phyloP scores from a whole-genome alignment of 2,113 vertebrate genomes.

The Tapirus terrestris region DNA sequence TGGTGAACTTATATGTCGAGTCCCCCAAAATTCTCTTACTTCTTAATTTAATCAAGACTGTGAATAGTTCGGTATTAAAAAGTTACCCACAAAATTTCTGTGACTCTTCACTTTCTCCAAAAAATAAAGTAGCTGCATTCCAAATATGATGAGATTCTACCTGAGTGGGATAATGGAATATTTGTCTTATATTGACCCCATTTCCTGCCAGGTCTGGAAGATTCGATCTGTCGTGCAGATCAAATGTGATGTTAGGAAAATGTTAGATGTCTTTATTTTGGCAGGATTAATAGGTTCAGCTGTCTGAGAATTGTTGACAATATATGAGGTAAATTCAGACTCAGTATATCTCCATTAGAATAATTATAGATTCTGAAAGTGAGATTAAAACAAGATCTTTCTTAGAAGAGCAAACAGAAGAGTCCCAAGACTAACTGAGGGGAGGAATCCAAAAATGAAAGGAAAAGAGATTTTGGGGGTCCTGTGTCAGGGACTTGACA shows the following conservation, averaged over 20 bases:
- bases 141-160: not conserved
- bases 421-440: not conserved
- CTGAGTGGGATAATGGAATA: not conserved
- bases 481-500: not conserved
- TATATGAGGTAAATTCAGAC: not conserved
- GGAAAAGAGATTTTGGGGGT: not conserved
- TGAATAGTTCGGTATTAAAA: not conserved
- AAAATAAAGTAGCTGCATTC: conserved; percentile 4
- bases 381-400: not conserved
- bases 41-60: not conserved
- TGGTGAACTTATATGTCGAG: conserved; percentile 27
- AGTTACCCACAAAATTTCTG: not conserved
- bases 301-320: not conserved
- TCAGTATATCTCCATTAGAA: not conserved
- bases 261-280: not conserved
- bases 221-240: not conserved
- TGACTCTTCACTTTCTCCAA: not conserved
- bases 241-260: not conserved
- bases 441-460: not conserved
- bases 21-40: not conserved
- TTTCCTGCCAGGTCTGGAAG: not conserved
- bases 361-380: not conserved
- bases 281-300: not conserved
- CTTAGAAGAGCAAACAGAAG: not conserved
- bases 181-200: not conserved